phyloP scores from a whole-genome alignment of 2,113 vertebrate species.

The Amblyornis subalaris region DNA sequence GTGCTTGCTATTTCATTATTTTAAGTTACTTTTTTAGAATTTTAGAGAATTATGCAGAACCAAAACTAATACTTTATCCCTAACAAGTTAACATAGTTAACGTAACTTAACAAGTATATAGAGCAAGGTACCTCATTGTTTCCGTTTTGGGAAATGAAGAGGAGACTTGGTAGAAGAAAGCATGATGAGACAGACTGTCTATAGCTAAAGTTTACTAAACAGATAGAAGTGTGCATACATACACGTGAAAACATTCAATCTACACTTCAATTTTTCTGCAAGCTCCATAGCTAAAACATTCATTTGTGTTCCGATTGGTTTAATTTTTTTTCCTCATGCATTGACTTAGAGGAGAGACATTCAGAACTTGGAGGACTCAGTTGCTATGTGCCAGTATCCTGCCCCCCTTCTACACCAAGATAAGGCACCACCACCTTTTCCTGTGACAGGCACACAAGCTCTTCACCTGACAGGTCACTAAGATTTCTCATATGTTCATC shows the following conservation, averaged over 20 bases:
- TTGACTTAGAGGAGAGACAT: neutral
- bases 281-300: neutral
- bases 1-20: neutral
- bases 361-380: neutral
- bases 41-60: neutral
- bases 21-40: neutral
- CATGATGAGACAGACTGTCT: neutral
- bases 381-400: rapidly evolving
- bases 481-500: neutral
- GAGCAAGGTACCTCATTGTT: neutral
- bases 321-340: neutral
- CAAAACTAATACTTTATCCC: neutral
- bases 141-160: neutral
- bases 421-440: neutral
- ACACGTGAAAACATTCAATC: rapidly evolving
- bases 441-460: neutral
- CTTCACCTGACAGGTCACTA: neutral
- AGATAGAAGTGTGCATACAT: neutral
- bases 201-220: neutral
- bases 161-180: neutral
- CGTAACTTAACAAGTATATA: neutral
- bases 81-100: neutral
- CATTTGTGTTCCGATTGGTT: neutral
- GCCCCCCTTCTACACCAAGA: neutral
- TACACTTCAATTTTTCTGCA: neutral